Evolutionary conservation across 2,797 vertebrate genomes (phyloP), one percentile per base, ranked within the genome.

Genomic region (Bufotes viridis): DNA sequence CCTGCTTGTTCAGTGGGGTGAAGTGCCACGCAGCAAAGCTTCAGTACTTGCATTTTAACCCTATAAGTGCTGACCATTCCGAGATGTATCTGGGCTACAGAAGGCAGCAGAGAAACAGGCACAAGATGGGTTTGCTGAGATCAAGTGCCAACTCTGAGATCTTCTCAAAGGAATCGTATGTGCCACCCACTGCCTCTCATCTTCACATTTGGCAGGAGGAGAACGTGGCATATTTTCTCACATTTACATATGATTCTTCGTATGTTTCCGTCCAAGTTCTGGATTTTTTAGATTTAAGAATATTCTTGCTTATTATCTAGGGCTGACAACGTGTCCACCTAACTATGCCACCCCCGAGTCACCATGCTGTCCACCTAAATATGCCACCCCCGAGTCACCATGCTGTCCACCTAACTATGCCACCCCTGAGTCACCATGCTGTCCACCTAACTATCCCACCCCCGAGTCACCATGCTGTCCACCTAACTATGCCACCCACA

Each of bases 131-230:
- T 49, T 20, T 81, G 58, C 8, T 49, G 61, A 63, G 3, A 63
- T 42, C 11, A 13, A 20, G 55, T 75, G 70, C 69, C 57, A 84
- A 72, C 70, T 84, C 22, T 61, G 24, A n/a, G 58, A 74, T 22
- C 18, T 24, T 24, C 82, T 49, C 69, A 84, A 34, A 57, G 26
- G 14, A 57, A 83, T 60, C 26, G 78, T 80, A 55, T 70, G 67
- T 83, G 51, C 67, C 86, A 17, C 79, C 79, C 79, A 87, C 86
- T 75, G 51, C 34, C 67, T 15, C 51, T 72, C 79, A 69, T 49
- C 57, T 34, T 51, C 57, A 63, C 29, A 61, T 75, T 87, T 87
- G 78, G 86, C 69, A 82, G 42, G 20, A 29, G 3, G 60, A 75
- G 34, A 80, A 61, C 29, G 2, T 61, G 79, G 12, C 86, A 75